These are phyloP conservation scores for Anagrus nilaparvatae DNA, from an alignment of 1,140 invertebrate species.

Conservation along the genomic window DNA sequence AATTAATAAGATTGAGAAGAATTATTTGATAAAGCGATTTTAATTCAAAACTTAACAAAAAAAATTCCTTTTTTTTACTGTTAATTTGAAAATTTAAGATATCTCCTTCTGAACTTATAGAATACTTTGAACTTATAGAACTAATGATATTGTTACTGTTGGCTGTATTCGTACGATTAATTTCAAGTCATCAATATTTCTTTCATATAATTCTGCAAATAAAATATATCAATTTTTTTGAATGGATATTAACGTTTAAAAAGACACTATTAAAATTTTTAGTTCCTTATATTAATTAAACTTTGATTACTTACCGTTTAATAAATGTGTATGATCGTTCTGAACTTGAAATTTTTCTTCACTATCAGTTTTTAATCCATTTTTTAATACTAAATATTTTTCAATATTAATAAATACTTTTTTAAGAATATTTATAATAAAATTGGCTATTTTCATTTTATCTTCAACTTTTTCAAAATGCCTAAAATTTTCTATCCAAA, in stretches of 20 bases:
- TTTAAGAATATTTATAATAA: constrained; percentile 30
- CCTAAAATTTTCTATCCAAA: constrained; percentile 50
- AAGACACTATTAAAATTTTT: constrained; percentile 5
- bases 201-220: constrained; percentile 19
- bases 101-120: constrained; percentile 1
- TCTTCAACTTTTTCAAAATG: constrained; percentile 27
- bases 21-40: constrained; percentile 21
- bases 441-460: constrained; percentile 22
- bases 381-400: constrained; percentile 25
- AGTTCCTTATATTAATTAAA: background rate
- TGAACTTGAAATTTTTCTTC: constrained; percentile 14
- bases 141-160: constrained; percentile 23
- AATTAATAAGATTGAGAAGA: constrained; percentile 32
- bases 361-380: constrained; percentile 19
- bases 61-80: constrained; percentile 14
- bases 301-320: constrained; percentile 23
- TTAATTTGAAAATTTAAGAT: constrained; percentile 8
- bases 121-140: constrained; percentile 19
- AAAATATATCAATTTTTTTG: too few relatives aligned
- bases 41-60: constrained; percentile 21
- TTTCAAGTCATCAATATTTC: constrained; percentile 3
- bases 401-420: constrained; percentile 21
- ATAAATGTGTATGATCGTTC: constrained; percentile 22
- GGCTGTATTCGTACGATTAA: constrained; percentile 12
- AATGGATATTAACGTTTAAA: background rate